These are phyloP conservation scores for Lerista edwardsae DNA, from an alignment of 2,797 vertebrate species.

Conservation along the genomic window DNA sequence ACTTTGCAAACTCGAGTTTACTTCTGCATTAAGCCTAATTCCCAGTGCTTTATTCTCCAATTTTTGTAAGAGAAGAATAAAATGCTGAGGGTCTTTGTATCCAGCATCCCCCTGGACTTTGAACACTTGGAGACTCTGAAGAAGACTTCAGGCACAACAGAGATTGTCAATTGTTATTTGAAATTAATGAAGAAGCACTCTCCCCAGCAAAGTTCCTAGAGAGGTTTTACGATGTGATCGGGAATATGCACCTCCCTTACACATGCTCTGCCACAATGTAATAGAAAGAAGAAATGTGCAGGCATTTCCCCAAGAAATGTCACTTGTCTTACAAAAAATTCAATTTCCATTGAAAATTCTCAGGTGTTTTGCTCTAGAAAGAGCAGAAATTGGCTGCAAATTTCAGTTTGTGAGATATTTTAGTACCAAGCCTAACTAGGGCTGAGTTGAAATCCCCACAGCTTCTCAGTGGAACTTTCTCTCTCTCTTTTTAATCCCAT, in stretches of 20 bases:
- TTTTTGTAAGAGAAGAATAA: background rate
- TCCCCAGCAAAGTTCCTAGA: background rate
- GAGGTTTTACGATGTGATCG: background rate
- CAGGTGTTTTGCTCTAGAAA: too few relatives aligned
- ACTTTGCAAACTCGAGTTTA: background rate
- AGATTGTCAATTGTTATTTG: background rate
- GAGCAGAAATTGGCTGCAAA: too few relatives aligned
- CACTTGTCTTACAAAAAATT: too few relatives aligned
- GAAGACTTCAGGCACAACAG: background rate
- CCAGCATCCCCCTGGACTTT: background rate
- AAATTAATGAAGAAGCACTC: background rate
- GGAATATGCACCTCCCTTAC: background rate
- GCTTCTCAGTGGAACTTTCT: too few relatives aligned
- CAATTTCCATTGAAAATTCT: too few relatives aligned
- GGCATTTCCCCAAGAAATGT: too few relatives aligned
- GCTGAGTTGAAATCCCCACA: too few relatives aligned
- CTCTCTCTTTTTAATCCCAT: too few relatives aligned
- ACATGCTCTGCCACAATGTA: background rate
- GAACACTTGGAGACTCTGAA: background rate
- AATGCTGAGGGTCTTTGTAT: background rate
- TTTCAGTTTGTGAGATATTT: too few relatives aligned
- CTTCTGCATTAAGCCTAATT: background rate
- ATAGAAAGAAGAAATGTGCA: background rate
- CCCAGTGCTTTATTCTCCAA: background rate
- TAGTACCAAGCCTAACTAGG: too few relatives aligned